Conservation (phyloP, 2,888 invertebrate genomes). For the Achlya flavicornis region DNA sequence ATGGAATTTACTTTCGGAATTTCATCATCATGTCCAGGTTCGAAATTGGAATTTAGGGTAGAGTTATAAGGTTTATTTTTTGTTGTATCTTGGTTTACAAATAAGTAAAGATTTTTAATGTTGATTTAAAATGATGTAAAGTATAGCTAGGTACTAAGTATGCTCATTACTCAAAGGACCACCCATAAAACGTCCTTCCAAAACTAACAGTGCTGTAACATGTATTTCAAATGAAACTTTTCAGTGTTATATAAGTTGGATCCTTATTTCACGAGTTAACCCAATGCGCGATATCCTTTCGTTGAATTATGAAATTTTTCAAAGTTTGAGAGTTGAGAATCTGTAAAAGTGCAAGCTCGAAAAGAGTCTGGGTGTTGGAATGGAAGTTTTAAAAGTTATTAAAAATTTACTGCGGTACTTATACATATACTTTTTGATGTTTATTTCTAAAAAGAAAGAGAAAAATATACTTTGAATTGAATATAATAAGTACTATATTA, state of each 20-base stretch:
- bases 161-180: no score
- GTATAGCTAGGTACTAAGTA: constrained; percentile 15
- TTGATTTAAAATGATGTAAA: constrained; percentile 12
- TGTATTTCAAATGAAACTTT: constrained; percentile 11
- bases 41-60: constrained; percentile 29
- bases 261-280: neutral
- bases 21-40: constrained; percentile 23
- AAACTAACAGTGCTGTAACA: neutral
- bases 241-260: neutral
- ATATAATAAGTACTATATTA: no score
- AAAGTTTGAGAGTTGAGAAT: constrained; percentile 8
- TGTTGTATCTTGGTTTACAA: no score
- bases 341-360: constrained; percentile 6
- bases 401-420: neutral
- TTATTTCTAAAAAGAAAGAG: no score
- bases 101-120: no score
- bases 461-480: no score
- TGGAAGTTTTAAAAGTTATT: constrained; percentile 11
- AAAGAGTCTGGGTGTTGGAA: neutral
- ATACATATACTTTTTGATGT: neutral
- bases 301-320: constrained; percentile 7
- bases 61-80: constrained; percentile 28
- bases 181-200: no score
- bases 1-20: constrained; percentile 40
- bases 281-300: constrained; percentile 4